Conservation (phyloP, 92 coral and sea anemone species). For the Palythoa grandiflora region DNA sequence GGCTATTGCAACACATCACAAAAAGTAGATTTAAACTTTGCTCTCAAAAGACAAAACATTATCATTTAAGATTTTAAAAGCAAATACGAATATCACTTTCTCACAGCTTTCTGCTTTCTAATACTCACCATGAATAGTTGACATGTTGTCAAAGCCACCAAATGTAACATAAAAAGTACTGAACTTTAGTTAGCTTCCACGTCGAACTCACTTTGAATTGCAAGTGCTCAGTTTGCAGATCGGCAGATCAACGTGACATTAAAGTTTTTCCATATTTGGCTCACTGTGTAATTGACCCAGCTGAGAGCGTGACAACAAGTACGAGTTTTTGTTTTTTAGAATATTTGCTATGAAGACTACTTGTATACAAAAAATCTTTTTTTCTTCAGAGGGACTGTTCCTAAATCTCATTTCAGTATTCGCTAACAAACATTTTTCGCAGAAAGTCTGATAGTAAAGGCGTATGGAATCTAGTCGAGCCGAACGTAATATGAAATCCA, state of each 20-base stretch:
- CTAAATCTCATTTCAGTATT: too few relatives aligned
- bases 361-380: background rate
- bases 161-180: background rate
- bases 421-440: too few relatives aligned
- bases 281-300: background rate
- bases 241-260: background rate
- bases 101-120: too few relatives aligned
- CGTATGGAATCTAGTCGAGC: too few relatives aligned
- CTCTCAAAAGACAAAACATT: background rate
- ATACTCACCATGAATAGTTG: background rate
- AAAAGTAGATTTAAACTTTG: background rate
- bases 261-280: background rate
- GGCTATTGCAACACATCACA: slow-evolving; percentile 49
- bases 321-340: background rate
- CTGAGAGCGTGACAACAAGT: background rate
- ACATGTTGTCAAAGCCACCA: background rate
- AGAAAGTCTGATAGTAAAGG: too few relatives aligned
- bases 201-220: background rate
- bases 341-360: background rate
- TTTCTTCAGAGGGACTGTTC: background rate
- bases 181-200: background rate
- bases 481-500: too few relatives aligned
- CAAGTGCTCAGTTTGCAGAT: background rate
- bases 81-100: background rate
- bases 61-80: background rate